phyloP scores from a whole-genome alignment of 2,797 vertebrate genomes.

The Rhynchonycteris naso region DNA sequence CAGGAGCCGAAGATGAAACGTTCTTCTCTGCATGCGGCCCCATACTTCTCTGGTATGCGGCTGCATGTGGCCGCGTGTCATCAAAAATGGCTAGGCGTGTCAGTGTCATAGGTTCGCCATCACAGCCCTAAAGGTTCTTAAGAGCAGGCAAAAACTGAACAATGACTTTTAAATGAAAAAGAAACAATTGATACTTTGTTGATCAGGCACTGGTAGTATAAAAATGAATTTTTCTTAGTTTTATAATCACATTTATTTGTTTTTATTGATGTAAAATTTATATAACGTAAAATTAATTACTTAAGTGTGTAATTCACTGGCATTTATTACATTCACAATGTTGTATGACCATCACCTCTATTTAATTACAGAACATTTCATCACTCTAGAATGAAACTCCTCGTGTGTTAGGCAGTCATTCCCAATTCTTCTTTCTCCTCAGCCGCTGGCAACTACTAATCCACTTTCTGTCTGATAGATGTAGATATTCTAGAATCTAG shows the following conservation, averaged over 20 bases:
- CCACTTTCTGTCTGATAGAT: neutral
- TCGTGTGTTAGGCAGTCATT: neutral
- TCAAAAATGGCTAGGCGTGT: too few species aligned
- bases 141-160: neutral
- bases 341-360: too few species aligned
- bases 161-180: neutral
- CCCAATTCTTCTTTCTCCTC: neutral
- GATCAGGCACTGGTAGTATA: neutral
- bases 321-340: too few species aligned
- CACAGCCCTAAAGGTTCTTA: neutral
- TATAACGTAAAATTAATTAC: neutral
- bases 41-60: too few species aligned
- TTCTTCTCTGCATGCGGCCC: too few species aligned
- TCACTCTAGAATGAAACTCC: neutral
- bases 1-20: too few species aligned
- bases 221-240: conserved; percentile 27
- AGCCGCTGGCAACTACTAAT: neutral
- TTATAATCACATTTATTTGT: neutral
- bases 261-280: conserved; percentile 26
- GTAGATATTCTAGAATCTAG: neutral
- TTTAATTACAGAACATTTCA: too few species aligned
- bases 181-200: conserved; percentile 10
- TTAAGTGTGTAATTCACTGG: neutral
- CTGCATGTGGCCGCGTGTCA: too few species aligned
- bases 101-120: too few species aligned